phyloP scores from a whole-genome alignment of 2,113 vertebrate genomes.

The Paraplagusia blochii region DNA sequence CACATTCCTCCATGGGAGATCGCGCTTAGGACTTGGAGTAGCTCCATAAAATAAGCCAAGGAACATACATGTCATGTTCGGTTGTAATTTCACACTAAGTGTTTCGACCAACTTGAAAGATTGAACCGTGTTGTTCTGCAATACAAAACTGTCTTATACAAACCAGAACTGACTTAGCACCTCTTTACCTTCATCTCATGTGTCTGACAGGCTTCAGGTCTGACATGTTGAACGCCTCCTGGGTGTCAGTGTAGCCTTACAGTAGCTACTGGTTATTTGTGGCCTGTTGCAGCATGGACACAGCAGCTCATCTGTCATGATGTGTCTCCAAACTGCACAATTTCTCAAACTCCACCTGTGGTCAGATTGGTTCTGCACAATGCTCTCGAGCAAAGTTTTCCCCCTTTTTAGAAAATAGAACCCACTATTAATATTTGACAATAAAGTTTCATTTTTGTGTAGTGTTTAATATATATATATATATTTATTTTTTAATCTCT shows the following conservation, averaged over 20 bases:
- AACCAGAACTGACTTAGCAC: conserved; percentile 40
- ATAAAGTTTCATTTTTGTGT: too few relatives aligned
- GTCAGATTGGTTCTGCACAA: conserved; percentile 27
- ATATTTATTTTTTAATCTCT: too few relatives aligned
- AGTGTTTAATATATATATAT: too few relatives aligned
- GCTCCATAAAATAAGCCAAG: conserved; percentile 35
- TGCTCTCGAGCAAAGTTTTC: conserved; percentile 2
- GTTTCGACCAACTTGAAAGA: conserved; percentile 42
- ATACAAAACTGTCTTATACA: conserved; percentile 20
- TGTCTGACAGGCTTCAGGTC: conserved; percentile 46
- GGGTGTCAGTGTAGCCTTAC: conserved; percentile 57
- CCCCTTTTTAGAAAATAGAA: conserved; percentile 48
- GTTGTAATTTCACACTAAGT: conserved; percentile 46
- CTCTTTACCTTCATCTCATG: conserved; percentile 44
- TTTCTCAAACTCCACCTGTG: conserved; percentile 57
- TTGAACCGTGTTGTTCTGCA: conserved; percentile 19
- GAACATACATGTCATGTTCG: conserved; percentile 41
- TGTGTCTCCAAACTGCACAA: conserved; percentile 44
- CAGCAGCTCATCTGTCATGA: conserved; percentile 61
- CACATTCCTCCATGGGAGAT: conserved; percentile 63
- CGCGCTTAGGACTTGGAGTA: conserved; percentile 21
- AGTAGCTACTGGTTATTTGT: conserved; percentile 65
- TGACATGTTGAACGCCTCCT: conserved; percentile 42
- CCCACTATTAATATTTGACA: too few relatives aligned
- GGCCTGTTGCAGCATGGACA: conserved; percentile 47